Evolutionary conservation across 2,113 vertebrate species (phyloP).

Genomic region (Orientallactaga bullata): DNA sequence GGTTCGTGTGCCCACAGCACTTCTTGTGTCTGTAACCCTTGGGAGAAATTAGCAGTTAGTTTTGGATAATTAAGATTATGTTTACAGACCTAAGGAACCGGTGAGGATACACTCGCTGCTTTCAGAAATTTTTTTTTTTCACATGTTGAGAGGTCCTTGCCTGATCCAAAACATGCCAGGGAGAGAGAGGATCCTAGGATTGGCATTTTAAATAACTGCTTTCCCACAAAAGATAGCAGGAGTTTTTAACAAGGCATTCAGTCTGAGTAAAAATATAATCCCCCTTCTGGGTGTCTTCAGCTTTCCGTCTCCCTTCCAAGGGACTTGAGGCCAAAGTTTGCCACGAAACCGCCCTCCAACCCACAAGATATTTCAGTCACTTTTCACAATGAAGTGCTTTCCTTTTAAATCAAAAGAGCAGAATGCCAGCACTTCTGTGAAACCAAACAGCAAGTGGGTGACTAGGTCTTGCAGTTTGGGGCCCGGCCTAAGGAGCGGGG

Average conservation of each 20-base stretch:
- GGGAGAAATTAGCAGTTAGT: constrained; percentile 9
- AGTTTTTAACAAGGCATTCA: constrained; percentile 52
- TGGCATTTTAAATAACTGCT: constrained; percentile 76
- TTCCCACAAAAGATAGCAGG: constrained; percentile 61
- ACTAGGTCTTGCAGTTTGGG: constrained; percentile 75
- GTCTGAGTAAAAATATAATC: constrained; percentile 37
- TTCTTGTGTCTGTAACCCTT: background rate
- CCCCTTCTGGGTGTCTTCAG: background rate
- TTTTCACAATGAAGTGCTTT: constrained; percentile 81
- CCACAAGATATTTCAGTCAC: constrained; percentile 68
- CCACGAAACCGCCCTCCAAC: constrained; percentile 64
- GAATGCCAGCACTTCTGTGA: constrained; percentile 78
- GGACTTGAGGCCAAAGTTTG: constrained; percentile 83
- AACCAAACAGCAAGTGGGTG: constrained; percentile 82
- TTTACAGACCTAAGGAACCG: constrained; percentile 20
- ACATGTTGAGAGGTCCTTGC: background rate
- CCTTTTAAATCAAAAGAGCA: constrained; percentile 82
- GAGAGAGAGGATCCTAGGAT: constrained; percentile 4
- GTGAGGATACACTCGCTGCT: background rate
- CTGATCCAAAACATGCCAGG: background rate
- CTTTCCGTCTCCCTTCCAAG: constrained; percentile 66
- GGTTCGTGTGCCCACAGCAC: background rate
- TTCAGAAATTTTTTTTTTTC: constrained; percentile 15
- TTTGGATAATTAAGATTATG: constrained; percentile 54
- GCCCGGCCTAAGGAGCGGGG: constrained; percentile 56